phyloP scores from a whole-genome alignment of 30 jellyfish, hydroid and myxozoan species.

The Hydractinia echinata region DNA sequence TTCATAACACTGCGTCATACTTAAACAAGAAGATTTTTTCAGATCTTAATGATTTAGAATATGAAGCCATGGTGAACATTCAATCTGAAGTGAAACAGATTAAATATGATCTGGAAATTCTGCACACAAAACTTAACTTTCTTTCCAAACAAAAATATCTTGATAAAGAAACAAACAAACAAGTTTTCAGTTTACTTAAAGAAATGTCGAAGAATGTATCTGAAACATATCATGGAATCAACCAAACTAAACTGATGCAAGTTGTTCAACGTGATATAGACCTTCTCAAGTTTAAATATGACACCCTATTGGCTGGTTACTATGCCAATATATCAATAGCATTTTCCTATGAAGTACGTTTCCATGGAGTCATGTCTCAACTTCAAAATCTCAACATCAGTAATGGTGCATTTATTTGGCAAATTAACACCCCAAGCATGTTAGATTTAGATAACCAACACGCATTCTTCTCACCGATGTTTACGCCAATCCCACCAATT shows the following conservation, averaged over 20 bases:
- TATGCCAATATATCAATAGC: slow-evolving; percentile 20
- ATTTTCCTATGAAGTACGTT: slow-evolving; percentile 5
- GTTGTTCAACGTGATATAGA: background rate
- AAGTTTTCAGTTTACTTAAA: background rate
- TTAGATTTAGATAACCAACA: slow-evolving; percentile 9
- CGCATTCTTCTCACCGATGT: slow-evolving; percentile 18
- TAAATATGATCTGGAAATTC: too few relatives aligned
- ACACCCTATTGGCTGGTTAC: background rate
- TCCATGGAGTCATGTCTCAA: background rate
- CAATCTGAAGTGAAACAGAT: too few relatives aligned
- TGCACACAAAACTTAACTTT: too few relatives aligned
- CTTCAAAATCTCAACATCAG: background rate
- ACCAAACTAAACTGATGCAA: slow-evolving; percentile 3
- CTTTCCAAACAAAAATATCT: background rate
- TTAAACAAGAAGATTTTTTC: background rate
- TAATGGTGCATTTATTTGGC: slow-evolving; percentile 17
- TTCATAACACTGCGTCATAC: background rate
- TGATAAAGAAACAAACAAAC: background rate
- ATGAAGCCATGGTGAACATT: background rate
- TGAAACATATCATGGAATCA: background rate
- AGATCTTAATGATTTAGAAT: background rate
- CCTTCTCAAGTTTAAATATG: background rate
- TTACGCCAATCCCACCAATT: background rate
- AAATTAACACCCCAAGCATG: slow-evolving; percentile 13
- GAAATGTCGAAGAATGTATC: background rate